phyloP scores from a whole-genome alignment of 1,140 invertebrate genomes.

The Thaumetopoea pityocampa region DNA sequence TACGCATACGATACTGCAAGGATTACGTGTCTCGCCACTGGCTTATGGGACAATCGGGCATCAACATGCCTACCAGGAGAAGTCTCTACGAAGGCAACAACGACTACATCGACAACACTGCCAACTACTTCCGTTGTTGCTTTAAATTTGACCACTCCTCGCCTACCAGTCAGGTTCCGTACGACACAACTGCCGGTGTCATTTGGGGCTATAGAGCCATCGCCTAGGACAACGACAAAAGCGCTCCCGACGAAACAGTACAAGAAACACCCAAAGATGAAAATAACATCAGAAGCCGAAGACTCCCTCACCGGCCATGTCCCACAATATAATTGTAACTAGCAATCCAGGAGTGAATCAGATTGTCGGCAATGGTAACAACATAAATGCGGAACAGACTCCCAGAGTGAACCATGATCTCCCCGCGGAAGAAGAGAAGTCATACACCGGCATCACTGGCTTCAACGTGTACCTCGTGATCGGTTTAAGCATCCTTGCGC shows the following conservation, averaged over 20 bases:
- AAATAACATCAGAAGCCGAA: conserved; percentile 48
- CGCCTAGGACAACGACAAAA: conserved; percentile 35
- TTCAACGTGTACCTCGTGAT: too few relatives aligned
- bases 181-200: neutral
- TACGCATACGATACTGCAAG: conserved; percentile 82
- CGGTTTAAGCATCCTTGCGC: too few relatives aligned
- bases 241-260: conserved; percentile 32
- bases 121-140: too few relatives aligned
- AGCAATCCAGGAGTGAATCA: conserved; percentile 79
- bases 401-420: conserved; percentile 83
- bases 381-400: conserved; percentile 72
- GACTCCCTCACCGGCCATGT: conserved; percentile 58
- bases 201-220: too few relatives aligned
- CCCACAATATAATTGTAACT: conserved; percentile 79
- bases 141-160: too few relatives aligned
- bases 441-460: too few relatives aligned
- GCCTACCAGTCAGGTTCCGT: too few relatives aligned
- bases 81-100: conserved; percentile 39
- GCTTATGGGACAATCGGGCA: conserved; percentile 86
- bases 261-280: conserved; percentile 47
- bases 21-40: conserved; percentile 84
- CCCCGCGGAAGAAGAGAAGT: too few relatives aligned
- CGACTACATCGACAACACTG: conserved; percentile 27
- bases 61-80: conserved; percentile 80
- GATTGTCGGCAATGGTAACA: conserved; percentile 58